Percentiles rank a stretch among this genome's conserved stretches.
phyloP scores from a whole-genome alignment of 1,140 invertebrate genomes.

The Hermatobates lingyangjiaoensis region DNA sequence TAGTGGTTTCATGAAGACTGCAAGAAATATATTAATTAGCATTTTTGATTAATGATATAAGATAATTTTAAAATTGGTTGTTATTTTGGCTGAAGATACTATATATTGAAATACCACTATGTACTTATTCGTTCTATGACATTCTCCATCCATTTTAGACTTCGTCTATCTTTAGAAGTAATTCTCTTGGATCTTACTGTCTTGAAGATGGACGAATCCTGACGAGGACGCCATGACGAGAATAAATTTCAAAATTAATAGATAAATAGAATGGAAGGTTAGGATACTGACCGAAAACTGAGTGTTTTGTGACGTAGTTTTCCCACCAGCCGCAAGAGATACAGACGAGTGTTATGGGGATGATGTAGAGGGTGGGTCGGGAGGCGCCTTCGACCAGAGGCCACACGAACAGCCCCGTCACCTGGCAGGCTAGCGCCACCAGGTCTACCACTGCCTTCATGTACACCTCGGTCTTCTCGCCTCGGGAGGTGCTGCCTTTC shows the following conservation, averaged over 20 bases:
- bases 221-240: too few relatives aligned
- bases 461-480: slow-evolving; percentile 36
- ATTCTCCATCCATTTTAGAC: too few relatives aligned
- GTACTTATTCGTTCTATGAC: too few relatives aligned
- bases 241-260: too few relatives aligned
- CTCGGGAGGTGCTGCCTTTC: slow-evolving; percentile 28
- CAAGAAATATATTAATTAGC: slow-evolving; percentile 6
- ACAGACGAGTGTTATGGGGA: slow-evolving; percentile 62
- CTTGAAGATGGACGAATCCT: too few relatives aligned
- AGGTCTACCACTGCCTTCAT: slow-evolving; percentile 67
- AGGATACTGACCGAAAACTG: slow-evolving; percentile 39
- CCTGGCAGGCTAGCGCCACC: slow-evolving; percentile 60
- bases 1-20: slow-evolving; percentile 57
- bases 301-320: slow-evolving; percentile 75
- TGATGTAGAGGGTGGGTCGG: slow-evolving; percentile 51
- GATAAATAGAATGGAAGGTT: slow-evolving; percentile 2
- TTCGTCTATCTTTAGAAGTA: too few relatives aligned
- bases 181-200: too few relatives aligned
- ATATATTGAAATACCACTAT: too few relatives aligned
- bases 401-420: slow-evolving; percentile 78
- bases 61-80: too few relatives aligned
- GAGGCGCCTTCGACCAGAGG: slow-evolving; percentile 42
- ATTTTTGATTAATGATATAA: too few relatives aligned
- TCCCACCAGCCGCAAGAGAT: slow-evolving; percentile 93
- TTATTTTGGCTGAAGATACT: too few relatives aligned